Conservation (phyloP, 2,113 vertebrate genomes). For the Pelodiscus sinensis region DNA sequence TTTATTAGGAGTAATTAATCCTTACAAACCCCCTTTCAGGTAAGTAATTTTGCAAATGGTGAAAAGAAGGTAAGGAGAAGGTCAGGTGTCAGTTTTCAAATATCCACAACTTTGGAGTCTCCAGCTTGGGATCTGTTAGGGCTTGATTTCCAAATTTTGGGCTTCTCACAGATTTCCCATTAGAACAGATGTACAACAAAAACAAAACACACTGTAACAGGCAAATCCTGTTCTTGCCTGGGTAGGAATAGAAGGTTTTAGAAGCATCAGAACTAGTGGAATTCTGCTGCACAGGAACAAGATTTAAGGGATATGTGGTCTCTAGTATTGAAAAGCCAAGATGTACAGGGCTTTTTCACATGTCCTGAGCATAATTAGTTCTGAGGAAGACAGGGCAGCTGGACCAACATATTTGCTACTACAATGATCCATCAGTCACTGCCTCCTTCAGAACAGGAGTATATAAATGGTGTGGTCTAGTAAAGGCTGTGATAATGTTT, state of each 20-base stretch:
- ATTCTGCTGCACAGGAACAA: neutral
- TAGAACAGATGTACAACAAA: neutral
- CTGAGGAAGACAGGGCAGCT: too few species aligned
- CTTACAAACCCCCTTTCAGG: neutral
- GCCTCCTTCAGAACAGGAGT: neutral
- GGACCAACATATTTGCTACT: neutral
- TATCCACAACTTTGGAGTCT: neutral
- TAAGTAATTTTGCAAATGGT: rapidly evolving
- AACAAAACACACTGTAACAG: neutral
- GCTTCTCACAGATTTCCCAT: neutral
- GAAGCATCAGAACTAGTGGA: neutral
- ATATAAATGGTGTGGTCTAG: neutral
- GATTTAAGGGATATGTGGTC: neutral
- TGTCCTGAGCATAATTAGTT: neutral
- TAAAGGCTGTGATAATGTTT: neutral
- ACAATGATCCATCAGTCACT: neutral
- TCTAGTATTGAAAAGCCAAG: neutral
- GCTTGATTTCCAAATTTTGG: neutral
- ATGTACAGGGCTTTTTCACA: neutral
- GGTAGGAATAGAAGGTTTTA: neutral
- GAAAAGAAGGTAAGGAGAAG: neutral
- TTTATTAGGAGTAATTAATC: neutral
- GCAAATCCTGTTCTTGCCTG: neutral
- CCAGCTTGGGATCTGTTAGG: neutral
- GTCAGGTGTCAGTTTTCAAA: neutral